phyloP scores from a whole-genome alignment of 2,888 invertebrate species.

The Anthophora plumipes region DNA sequence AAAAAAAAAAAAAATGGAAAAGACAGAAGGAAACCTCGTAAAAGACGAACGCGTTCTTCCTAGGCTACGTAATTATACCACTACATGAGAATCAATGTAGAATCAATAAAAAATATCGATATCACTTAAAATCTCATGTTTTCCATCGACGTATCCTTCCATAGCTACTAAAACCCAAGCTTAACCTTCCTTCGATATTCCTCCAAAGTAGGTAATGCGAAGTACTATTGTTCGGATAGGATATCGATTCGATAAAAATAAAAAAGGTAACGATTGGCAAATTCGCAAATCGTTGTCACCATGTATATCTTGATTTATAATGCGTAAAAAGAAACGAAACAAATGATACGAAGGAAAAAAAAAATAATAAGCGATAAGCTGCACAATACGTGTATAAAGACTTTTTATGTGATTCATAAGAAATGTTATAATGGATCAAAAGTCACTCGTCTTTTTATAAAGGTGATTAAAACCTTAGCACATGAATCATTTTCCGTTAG shows the following conservation, averaged over 20 bases:
- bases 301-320: neutral
- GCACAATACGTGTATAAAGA: slow-evolving; percentile 15
- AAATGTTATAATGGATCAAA: slow-evolving; percentile 1
- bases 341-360: neutral
- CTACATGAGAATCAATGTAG: slow-evolving; percentile 22
- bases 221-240: slow-evolving; percentile 16
- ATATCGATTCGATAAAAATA: slow-evolving; percentile 20
- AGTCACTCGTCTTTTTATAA: neutral
- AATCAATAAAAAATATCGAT: slow-evolving; percentile 40
- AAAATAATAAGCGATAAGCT: slow-evolving; percentile 11
- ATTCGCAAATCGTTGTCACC: slow-evolving; percentile 48
- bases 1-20: no score
- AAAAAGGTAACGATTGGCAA: slow-evolving; percentile 28
- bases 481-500: slow-evolving; percentile 11
- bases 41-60: slow-evolving; percentile 53
- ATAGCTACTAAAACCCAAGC: slow-evolving; percentile 37
- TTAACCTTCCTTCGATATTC: slow-evolving; percentile 32
- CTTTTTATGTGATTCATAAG: slow-evolving; percentile 6
- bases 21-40: slow-evolving; percentile 45
- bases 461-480: slow-evolving; percentile 17
- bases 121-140: slow-evolving; percentile 12
- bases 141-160: slow-evolving; percentile 4
- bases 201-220: slow-evolving; percentile 28
- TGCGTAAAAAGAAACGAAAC: neutral
- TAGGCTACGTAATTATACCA: slow-evolving; percentile 47